Evolutionary conservation across 2,113 vertebrate species (phyloP).

Genomic region (Pygoscelis adeliae): DNA sequence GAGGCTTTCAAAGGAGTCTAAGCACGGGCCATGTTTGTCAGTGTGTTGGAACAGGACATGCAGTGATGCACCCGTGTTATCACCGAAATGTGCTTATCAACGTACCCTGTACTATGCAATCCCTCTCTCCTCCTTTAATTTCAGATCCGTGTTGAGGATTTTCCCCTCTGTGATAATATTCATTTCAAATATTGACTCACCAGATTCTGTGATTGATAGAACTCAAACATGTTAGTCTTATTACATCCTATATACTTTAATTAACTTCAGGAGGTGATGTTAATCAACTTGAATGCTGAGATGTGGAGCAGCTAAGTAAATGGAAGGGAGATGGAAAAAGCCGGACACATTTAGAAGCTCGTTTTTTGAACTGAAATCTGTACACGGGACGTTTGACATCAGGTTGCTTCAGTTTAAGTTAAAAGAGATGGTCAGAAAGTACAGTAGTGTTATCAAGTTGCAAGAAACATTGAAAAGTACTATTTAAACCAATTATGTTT

Average conservation of each 20-base stretch:
- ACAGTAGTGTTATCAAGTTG: background rate
- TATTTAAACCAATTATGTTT: background rate
- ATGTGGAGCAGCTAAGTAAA: conserved; percentile 18
- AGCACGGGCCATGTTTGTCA: accelerated
- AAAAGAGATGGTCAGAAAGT: background rate
- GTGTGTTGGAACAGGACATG: background rate
- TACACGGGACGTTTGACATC: background rate
- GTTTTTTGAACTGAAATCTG: background rate
- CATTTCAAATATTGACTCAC: conserved; percentile 58
- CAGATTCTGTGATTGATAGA: conserved; percentile 30
- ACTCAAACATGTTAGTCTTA: conserved; percentile 60
- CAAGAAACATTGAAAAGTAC: background rate
- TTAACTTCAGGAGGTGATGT: conserved; percentile 42
- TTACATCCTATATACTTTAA: conserved; percentile 45
- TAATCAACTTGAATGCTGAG: conserved; percentile 43
- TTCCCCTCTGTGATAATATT: conserved; percentile 23
- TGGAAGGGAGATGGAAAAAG: conserved; percentile 15
- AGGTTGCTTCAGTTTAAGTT: background rate
- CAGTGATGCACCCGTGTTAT: background rate
- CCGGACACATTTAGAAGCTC: background rate
- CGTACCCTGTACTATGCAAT: background rate
- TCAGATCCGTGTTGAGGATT: background rate
- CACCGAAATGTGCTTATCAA: background rate
- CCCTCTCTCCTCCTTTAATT: background rate
- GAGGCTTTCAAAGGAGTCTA: background rate